Conservation (phyloP, 2,888 invertebrate species). For the Chymomyza procnemis region DNA sequence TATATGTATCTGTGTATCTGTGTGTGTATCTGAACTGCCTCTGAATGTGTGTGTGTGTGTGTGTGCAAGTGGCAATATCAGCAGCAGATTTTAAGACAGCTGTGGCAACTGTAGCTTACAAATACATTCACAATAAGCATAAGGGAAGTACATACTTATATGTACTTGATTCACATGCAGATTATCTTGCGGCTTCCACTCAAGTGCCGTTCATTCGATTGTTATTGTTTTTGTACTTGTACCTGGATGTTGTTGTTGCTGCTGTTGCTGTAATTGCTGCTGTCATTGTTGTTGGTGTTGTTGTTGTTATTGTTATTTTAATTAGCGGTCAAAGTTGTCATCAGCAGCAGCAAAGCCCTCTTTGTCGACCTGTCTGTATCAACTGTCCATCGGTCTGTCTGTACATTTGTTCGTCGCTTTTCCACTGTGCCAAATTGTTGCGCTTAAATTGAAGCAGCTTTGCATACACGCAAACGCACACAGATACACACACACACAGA, state of each 20-base stretch:
- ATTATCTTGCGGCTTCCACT: conserved; percentile 55
- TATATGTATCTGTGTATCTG: not conserved
- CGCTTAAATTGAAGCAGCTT: not conserved
- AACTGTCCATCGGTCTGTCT: too few relatives aligned
- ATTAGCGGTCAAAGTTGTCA: conserved; percentile 68
- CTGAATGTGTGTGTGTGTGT: not conserved
- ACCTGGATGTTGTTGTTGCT: conserved; percentile 41
- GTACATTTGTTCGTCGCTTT: not conserved
- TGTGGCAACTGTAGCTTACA: conserved; percentile 14
- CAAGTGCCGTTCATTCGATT: conserved; percentile 52
- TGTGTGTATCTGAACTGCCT: not conserved
- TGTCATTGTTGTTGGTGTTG: conserved; percentile 44
- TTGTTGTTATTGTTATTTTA: conserved; percentile 61
- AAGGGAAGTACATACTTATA: conserved; percentile 4
- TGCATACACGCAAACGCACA: conserved; percentile 3
- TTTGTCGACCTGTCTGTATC: not conserved
- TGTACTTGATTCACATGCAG: conserved; percentile 21
- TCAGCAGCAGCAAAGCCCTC: conserved; percentile 6
- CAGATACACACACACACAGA: conserved; percentile 2
- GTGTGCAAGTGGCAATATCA: conserved; percentile 68
- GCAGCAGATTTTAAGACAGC: not conserved
- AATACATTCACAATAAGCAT: conserved; percentile 26
- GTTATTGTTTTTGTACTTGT: conserved; percentile 4
- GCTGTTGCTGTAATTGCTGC: conserved; percentile 24
- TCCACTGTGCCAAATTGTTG: conserved; percentile 54